Percentiles rank a stretch among this genome's conserved stretches.
Evolutionary conservation across 2,113 vertebrate species (phyloP).

Genomic region (Cavia aperea): DNA sequence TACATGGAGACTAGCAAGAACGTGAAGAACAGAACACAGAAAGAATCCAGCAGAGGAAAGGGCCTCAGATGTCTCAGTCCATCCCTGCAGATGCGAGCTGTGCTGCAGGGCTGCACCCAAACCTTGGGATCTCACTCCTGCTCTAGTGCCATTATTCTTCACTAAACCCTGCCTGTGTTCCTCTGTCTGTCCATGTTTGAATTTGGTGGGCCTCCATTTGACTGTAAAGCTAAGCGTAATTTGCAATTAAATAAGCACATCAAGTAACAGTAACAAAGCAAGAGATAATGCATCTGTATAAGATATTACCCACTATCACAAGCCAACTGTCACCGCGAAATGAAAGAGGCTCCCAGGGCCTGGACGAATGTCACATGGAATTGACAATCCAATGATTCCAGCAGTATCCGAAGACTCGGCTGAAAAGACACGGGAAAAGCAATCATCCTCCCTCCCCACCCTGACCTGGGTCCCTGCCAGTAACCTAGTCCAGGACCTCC

Average conservation of each 20-base stretch:
- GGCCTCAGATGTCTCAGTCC: too few species aligned
- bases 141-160: background rate
- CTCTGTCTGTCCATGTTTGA: background rate
- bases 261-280: slow-evolving; percentile 18
- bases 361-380: accelerated
- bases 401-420: too few species aligned
- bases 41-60: background rate
- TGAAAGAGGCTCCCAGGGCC: background rate
- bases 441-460: too few species aligned
- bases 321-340: slow-evolving; percentile 12
- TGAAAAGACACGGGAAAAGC: background rate
- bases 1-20: background rate
- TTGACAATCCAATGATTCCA: background rate
- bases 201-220: background rate
- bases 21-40: background rate
- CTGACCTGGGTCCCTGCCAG: background rate
- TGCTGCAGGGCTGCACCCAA: background rate
- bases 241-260: slow-evolving; percentile 17
- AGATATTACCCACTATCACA: background rate
- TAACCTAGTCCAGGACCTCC: background rate
- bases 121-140: background rate
- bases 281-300: background rate
- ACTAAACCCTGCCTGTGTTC: background rate
- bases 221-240: background rate
- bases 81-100: background rate